Conservation (phyloP, 2,888 invertebrate genomes). For the Heliconius ismenius region DNA sequence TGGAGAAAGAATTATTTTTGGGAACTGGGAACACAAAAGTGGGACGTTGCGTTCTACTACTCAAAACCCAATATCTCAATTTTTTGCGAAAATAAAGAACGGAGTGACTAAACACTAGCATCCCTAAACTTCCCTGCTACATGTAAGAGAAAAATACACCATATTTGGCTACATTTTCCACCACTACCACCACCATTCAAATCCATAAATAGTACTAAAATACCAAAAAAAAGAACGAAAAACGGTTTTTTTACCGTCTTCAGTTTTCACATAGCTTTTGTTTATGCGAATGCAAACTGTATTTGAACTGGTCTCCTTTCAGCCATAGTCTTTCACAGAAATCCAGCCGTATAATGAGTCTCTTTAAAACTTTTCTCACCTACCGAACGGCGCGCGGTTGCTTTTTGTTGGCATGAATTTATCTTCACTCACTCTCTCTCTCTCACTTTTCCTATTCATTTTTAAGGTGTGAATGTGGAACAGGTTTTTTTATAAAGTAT, state of each 20-base stretch:
- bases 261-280: constrained; percentile 3
- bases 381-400: neutral
- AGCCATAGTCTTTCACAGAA: constrained; percentile 15
- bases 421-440: neutral
- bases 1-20: no score
- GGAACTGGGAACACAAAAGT: no score
- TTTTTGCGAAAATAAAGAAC: no score
- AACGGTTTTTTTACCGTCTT: constrained; percentile 1
- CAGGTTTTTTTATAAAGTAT: neutral
- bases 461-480: neutral
- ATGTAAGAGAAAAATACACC: no score
- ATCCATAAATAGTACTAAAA: neutral
- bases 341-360: constrained; percentile 17
- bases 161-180: neutral
- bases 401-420: neutral
- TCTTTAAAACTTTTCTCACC: constrained; percentile 8
- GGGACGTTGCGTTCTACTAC: no score
- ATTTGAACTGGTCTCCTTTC: constrained; percentile 14
- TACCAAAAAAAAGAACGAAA: neutral
- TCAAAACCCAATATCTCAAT: no score
- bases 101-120: neutral
- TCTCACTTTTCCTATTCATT: neutral
- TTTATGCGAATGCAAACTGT: constrained; percentile 11
- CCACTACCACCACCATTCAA: neutral
- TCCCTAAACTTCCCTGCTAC: neutral